phyloP scores from a whole-genome alignment of 2,888 invertebrate species.

The Diadegma fenestrale region DNA sequence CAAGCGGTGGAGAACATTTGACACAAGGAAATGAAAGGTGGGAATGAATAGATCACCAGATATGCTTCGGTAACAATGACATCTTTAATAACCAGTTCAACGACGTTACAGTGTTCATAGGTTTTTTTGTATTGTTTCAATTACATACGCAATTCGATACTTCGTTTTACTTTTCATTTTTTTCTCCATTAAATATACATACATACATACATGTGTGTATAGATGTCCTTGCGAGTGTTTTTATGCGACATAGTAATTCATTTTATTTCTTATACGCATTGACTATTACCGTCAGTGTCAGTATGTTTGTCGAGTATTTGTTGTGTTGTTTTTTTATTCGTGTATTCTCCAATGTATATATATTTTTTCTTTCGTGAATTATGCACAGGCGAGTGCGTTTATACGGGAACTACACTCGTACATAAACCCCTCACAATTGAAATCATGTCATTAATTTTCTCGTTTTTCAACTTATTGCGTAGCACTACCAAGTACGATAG shows the following conservation, averaged over 20 bases:
- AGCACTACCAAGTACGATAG: constrained; percentile 61
- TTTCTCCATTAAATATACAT: constrained; percentile 81
- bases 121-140: constrained; percentile 72
- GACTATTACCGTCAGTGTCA: constrained; percentile 56
- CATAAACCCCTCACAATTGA: constrained; percentile 53
- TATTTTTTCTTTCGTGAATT: constrained; percentile 54
- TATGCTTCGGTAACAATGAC: constrained; percentile 84
- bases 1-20: not conserved
- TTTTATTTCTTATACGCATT: constrained; percentile 55
- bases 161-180: constrained; percentile 73
- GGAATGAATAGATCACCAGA: constrained; percentile 65
- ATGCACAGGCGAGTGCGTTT: constrained; percentile 65
- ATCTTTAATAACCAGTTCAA: constrained; percentile 85
- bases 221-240: constrained; percentile 69
- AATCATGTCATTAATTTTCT: constrained; percentile 58
- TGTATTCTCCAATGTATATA: constrained; percentile 55
- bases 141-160: constrained; percentile 80
- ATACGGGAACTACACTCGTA: constrained; percentile 62
- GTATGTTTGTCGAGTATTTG: constrained; percentile 41
- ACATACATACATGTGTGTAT: constrained; percentile 82
- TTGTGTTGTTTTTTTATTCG: constrained; percentile 53
- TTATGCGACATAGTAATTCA: constrained; percentile 55
- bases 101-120: constrained; percentile 77
- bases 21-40: constrained; percentile 16
- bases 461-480: constrained; percentile 63